These are phyloP conservation scores for Caenorhabditis elegans DNA, from an alignment of 1,140 invertebrate genomes.

Conservation along the genomic window WBcel235 BX284604.4:8346001-8346500, in stretches of 20 bases:
- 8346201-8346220: constrained; percentile 12
- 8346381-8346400: constrained; percentile 14
- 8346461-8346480: too few species aligned
- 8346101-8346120: neutral
- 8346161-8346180: constrained; percentile 10
- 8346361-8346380: neutral
- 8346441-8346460: too few species aligned
- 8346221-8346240: neutral
- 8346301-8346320: constrained; percentile 6
- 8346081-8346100: neutral
- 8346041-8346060: too few species aligned
- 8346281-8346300: neutral
- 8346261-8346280: constrained; percentile 15
- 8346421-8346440: neutral
- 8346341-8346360: constrained; percentile 19
- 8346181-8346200: constrained; percentile 2
- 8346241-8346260: constrained; percentile 5
- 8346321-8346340: neutral
- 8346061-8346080: too few species aligned
- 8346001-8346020: too few species aligned
- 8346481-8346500: too few species aligned
- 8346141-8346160: constrained; percentile 21
- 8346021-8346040: too few species aligned
- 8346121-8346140: constrained; percentile 10
- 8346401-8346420: constrained; percentile 2